phyloP scores from a whole-genome alignment of 2,113 vertebrate species.

The Proterorhinus semilunaris region DNA sequence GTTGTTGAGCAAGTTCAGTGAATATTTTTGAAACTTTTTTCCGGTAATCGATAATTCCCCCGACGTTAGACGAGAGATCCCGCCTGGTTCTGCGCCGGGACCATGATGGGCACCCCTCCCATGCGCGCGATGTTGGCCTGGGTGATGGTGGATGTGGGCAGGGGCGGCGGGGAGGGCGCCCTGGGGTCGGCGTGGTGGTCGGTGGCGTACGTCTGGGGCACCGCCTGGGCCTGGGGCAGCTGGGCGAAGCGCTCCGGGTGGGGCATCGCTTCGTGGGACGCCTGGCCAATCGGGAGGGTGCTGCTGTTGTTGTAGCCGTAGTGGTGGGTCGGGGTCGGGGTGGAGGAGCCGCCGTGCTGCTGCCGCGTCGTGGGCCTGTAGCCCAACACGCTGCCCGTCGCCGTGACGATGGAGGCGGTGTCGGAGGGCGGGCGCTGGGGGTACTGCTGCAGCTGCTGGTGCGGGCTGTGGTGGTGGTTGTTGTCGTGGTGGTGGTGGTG shows the following conservation, averaged over 20 bases:
- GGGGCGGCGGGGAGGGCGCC: constrained; percentile 42
- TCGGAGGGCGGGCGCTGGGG: constrained; percentile 73
- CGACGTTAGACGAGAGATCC: constrained; percentile 84
- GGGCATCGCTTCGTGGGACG: constrained; percentile 49
- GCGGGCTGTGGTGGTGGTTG: not conserved
- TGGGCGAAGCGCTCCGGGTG: constrained; percentile 69
- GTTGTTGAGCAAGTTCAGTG: constrained; percentile 7
- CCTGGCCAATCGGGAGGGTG: constrained; percentile 49
- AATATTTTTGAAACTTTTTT: not conserved
- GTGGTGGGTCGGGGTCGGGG: constrained; percentile 64
- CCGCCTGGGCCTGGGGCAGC: constrained; percentile 60
- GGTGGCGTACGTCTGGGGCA: constrained; percentile 39
- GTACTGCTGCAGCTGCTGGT: constrained; percentile 72
- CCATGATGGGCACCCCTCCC: constrained; percentile 88
- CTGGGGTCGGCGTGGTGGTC: constrained; percentile 13
- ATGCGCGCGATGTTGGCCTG: constrained; percentile 81
- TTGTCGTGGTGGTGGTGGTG: constrained; percentile 49
- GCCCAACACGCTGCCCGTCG: constrained; percentile 71
- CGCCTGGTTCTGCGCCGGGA: constrained; percentile 86
- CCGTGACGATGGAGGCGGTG: constrained; percentile 79
- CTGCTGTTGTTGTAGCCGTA: constrained; percentile 68
- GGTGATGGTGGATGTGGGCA: constrained; percentile 65
- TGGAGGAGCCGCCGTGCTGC: constrained; percentile 50
- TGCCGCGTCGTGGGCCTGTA: constrained; percentile 56
- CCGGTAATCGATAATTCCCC: no score